Base-by-base conservation (phyloP, 2,113 vertebrate genomes). In the Acanthisitta chloris region DNA sequence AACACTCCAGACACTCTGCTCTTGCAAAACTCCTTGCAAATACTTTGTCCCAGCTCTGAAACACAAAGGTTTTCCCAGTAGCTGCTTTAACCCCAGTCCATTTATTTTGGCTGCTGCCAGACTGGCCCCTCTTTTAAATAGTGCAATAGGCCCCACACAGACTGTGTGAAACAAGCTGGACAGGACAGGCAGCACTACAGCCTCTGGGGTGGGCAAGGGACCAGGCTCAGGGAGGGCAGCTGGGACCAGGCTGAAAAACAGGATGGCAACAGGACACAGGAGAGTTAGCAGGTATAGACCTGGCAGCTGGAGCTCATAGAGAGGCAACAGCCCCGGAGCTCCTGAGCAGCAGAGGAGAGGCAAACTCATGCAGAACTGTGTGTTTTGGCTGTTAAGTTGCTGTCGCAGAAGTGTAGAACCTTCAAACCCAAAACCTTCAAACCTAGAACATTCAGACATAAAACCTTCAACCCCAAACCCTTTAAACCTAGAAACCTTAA, bases 211-310 rank as follows among this genome's bases (percentile, higher is more conserved):
- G 8, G 61, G 24, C 52, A 64, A 80, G 9, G 11, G n/a, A 24
- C 4, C 43, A 64, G 48, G 48, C 33, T 43, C 0, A 0, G 18
- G 16, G 15, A 46, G 10, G 12, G 19, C 4, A 7, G 8, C 34
- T 73, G 64, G 40, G 17, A 81, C 12, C 33, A 45, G 58, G 19
- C 26, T 73, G 59, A 46, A 87, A 84, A 54, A 9, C 5, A 1
- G 58, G 29, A 23, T 16, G 45, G 40, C n/a, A 78, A 1, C 1
- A 51, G 45, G 36, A 87, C 26, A 38, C 31, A 42, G 38, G 25
- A 69, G 48, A 52, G 10, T 24, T 36, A 29, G 17, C 4, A 24
- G 17, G 14, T 45, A 10, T 36, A 48, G 57, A 64, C 19, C 43
- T 54, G 85, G 40, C 17, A 67, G 38, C 4, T 71, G 54, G 29